Base-by-base conservation (phyloP, 2,113 vertebrate species). In the cat (Felis catus) region DNA sequence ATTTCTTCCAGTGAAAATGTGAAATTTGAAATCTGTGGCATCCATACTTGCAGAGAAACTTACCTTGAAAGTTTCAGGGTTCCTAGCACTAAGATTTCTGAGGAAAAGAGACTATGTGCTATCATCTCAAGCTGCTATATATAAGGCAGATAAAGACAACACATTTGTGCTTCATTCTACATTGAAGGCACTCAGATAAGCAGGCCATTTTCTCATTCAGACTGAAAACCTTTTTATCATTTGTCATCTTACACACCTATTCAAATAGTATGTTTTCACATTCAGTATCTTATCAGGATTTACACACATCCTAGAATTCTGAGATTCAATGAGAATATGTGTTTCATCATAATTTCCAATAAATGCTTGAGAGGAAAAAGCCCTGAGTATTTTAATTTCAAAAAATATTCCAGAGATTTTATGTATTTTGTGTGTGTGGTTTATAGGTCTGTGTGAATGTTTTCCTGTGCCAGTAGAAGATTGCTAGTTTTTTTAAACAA, bases 401-500 rank as follows among this genome's bases (percentile, higher is more conserved):
- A 27, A 79, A 87, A 90, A 74, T 71, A 65, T 83, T 25, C 3
- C 12, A 65, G 13, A n/a, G 45, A 36, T 74, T 91, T 94, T 1
- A 82, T 65, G n/a, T 10, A 65, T 89, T 63, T 88, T 66, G 31
- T 86, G 18, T 83, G 7, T 92, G 13, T 95, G 7, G 29, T 76
- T 6, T 93, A 21, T 94, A 41, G 14, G 33, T 86, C 11, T 96
- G 7, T 94, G 29, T 63, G 48, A 87, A 48, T 89, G n/a, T 61
- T 87, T 87, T 29, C 6, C 23, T 90, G 4, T 92, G 25, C 29
- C 88, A 58, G 45, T 88, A 91, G 83, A 98, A 90, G 96, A 97
- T 55, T 86, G 45, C 63, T 98, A 78, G 94, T 76, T 95, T 98
- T 94, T 93, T 45, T 98, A 98, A 98, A 76, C 88, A 98, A 98